Base-by-base conservation (phyloP, 2,888 invertebrate genomes). In the Lucinisca nassula region DNA sequence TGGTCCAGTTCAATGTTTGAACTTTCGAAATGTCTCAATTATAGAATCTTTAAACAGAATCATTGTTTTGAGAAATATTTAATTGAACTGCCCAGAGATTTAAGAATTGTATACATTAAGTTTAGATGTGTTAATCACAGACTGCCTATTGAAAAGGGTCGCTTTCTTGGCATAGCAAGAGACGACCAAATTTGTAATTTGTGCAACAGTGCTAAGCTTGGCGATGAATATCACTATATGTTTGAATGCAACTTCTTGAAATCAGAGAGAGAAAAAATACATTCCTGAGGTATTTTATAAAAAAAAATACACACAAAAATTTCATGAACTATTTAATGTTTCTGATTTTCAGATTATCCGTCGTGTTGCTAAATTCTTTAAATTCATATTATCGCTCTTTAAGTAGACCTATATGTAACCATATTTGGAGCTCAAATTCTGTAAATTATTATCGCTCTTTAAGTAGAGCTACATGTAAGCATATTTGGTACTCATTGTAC, bases 221-320 rank as follows among this genome's bases (percentile, higher is more conserved):
- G 67, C 24, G 67, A 67, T 35, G 67, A 67, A 4, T 67, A 67
- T 21, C 35, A 67, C 17, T 67, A 67, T 67, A 32, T 67, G 8
- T 67, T 67, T 67, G 32, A 67, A 67, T 67, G 32, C 35, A 3
- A 73, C 12, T 45, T 45, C 24, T 40, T 73, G 27, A 73, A 45
- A 73, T 1, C 38, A 45, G 67, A 67, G 21, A 67, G 67, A 30
- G n/a, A 67, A 32, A 67, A 67, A 67, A 35, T 27, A 17, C 24
- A 6, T 67, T 12, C 67, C 67, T 12, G 1, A 2, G 3, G 67
- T 35, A 67, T 35, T 35, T 17, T 67, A 67, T 67, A 67, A 67
- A 67, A 67, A 67, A 61, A 10, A 67, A 3, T 35, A 67, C 35
- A 35, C 67, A 67, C 67, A 67, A 67, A 67, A 67, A 67, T 67